Evolutionary conservation across 2,888 invertebrate species (phyloP).

Genomic region (Empis livida): DNA sequence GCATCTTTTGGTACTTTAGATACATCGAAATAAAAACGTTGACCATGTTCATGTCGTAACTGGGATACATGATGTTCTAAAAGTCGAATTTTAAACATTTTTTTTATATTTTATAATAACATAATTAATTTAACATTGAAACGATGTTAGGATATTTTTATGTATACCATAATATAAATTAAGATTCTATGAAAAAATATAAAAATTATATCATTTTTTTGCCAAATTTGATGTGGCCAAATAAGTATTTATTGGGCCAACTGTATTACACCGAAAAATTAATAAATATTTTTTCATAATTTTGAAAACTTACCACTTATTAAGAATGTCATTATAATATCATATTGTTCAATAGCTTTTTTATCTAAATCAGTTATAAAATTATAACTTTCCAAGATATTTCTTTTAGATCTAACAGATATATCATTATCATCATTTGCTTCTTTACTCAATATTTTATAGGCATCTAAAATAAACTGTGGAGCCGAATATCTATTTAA

Average conservation of each 20-base stretch:
- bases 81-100: slow-evolving; percentile 13
- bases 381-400: slow-evolving; percentile 47
- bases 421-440: slow-evolving; percentile 38
- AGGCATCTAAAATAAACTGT: slow-evolving; percentile 77
- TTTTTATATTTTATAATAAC: too few relatives aligned
- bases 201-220: too few relatives aligned
- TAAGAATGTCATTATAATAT: slow-evolving; percentile 89
- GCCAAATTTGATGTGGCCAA: too few relatives aligned
- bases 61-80: slow-evolving; percentile 62
- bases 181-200: too few relatives aligned
- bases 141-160: too few relatives aligned
- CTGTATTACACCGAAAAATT: too few relatives aligned
- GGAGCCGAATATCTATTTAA: slow-evolving; percentile 57
- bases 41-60: slow-evolving; percentile 71
- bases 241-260: too few relatives aligned
- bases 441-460: slow-evolving; percentile 58
- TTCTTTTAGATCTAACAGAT: slow-evolving; percentile 42
- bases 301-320: slow-evolving; percentile 59
- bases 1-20: slow-evolving; percentile 73
- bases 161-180: too few relatives aligned
- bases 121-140: too few relatives aligned
- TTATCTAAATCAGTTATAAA: slow-evolving; percentile 68
- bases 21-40: slow-evolving; percentile 86
- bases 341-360: slow-evolving; percentile 78
- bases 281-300: not conserved